Evolutionary conservation across 2,888 invertebrate species (phyloP).

Genomic region (Plemyria rubiginata): DNA sequence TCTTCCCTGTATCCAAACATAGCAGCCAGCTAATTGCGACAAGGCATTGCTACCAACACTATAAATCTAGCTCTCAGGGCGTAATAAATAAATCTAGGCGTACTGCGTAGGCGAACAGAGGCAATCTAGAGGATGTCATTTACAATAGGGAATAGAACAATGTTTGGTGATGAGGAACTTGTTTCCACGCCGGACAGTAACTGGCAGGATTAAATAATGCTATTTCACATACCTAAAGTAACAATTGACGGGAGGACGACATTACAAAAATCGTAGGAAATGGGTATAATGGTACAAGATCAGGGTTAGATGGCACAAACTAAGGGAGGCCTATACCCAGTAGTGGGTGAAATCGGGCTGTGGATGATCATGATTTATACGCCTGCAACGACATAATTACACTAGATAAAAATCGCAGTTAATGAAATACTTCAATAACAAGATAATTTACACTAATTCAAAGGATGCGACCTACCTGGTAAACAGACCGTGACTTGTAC

Average conservation of each 20-base stretch:
- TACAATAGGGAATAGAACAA: constrained; percentile 1
- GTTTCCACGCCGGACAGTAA: background rate
- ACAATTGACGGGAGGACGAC: too few relatives aligned
- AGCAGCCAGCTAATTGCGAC: constrained; percentile 30
- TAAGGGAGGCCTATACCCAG: too few relatives aligned
- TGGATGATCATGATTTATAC: too few relatives aligned
- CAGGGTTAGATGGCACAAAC: too few relatives aligned
- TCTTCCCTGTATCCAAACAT: constrained; percentile 28
- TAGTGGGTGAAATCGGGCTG: too few relatives aligned
- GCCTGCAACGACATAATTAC: constrained; percentile 38
- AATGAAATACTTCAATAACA: constrained; percentile 40
- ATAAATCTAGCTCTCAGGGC: constrained; percentile 20
- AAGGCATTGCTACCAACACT: constrained; percentile 27
- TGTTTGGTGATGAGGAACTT: constrained; percentile 2
- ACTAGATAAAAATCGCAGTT: constrained; percentile 36
- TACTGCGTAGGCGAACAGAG: constrained; percentile 26
- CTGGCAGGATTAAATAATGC: too few relatives aligned
- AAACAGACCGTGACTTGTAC: constrained; percentile 63
- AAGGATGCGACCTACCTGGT: constrained; percentile 65
- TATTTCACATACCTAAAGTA: too few relatives aligned
- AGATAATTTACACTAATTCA: constrained; percentile 43
- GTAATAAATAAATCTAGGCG: constrained; percentile 30
- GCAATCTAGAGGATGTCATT: constrained; percentile 28
- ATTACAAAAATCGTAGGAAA: too few relatives aligned
- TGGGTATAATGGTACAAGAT: too few relatives aligned